Base-by-base conservation (phyloP, 1,140 invertebrate species). In the Muscidifurax raptorellus region DNA sequence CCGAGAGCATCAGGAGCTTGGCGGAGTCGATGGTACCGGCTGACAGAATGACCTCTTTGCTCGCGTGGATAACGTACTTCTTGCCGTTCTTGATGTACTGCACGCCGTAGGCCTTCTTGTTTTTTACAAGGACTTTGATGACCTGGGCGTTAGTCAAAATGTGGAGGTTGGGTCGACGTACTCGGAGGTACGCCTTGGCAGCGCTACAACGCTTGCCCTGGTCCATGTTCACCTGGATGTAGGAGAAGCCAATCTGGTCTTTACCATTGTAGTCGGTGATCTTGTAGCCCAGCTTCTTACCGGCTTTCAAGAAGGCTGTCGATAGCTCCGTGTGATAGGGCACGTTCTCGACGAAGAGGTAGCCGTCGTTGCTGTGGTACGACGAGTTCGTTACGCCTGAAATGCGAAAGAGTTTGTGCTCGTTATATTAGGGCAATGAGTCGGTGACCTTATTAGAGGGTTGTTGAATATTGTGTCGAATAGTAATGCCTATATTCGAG, bases 1-100 rank as follows among this genome's bases (percentile, higher is more conserved):
- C 96, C 1, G 96, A 97, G 0, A 97, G 87, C 94, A 97, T 95
- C 0, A 97, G 90, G 10, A 97, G 80, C 87, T 96, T 95, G 2
- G 96, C 95, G 0, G 95, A 94, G 86, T 96, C 95, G 15, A 96
- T 94, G 1, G 95, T 93, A 7, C 96, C 96, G 0, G 95, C 95
- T 0, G 95, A 95, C 15, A 96, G 69, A 52, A 97, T 94, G 0
- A 96, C 94, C 91, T 97, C 96, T 85, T 95, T 96, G 3, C 90
- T 91, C 0, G 93, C 94, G 10, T 91, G 92, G 0, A 94, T 93
- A 32, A 89, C 89, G 0, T 93, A 88, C 30, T 88, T 88, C 84
- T 91, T 91, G 13, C 93, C 90, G 67, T 95, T 90, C 85, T 94
- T 93, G 1, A 94, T 86, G 81, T 95, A 95, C 85, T 95, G 92